phyloP scores from a whole-genome alignment of 2,797 vertebrate genomes.

The Cynopterus sphinx region DNA sequence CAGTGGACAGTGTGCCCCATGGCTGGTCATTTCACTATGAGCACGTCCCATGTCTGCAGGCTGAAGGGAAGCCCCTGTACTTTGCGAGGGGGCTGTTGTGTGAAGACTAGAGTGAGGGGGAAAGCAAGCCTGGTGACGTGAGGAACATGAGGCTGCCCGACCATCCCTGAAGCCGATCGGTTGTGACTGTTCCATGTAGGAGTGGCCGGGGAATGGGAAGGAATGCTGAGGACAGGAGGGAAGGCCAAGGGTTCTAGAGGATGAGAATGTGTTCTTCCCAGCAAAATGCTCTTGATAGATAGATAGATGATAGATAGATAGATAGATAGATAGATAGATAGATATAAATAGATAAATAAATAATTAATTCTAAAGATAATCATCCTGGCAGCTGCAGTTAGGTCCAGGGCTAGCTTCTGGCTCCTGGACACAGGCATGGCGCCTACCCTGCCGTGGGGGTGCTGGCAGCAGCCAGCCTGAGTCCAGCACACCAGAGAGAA shows the following conservation, averaged over 20 bases:
- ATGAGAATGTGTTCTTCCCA: background rate
- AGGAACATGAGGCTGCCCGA: background rate
- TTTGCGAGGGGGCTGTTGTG: rapidly evolving
- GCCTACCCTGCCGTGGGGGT: background rate
- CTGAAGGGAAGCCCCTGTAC: rapidly evolving
- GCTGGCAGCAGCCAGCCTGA: background rate
- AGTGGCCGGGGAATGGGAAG: background rate
- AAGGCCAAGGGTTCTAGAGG: background rate
- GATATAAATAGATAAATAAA: background rate
- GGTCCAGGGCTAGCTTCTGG: background rate
- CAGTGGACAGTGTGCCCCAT: rapidly evolving
- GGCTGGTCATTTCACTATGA: background rate
- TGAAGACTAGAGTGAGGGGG: background rate
- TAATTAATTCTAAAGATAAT: background rate
- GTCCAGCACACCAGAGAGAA: background rate
- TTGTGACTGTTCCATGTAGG: background rate
- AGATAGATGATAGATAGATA: background rate
- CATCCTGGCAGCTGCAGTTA: background rate
- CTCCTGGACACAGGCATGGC: background rate
- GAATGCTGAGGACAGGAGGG: background rate
- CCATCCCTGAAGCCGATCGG: background rate
- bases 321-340: no score
- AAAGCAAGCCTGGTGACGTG: rapidly evolving
- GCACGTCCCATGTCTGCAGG: background rate
- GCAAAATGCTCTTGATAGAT: background rate